Percentiles rank a stretch among this genome's conserved stretches.
Evolutionary conservation across 2,797 vertebrate species (phyloP).

Genomic region (Diglossa cyanea): DNA sequence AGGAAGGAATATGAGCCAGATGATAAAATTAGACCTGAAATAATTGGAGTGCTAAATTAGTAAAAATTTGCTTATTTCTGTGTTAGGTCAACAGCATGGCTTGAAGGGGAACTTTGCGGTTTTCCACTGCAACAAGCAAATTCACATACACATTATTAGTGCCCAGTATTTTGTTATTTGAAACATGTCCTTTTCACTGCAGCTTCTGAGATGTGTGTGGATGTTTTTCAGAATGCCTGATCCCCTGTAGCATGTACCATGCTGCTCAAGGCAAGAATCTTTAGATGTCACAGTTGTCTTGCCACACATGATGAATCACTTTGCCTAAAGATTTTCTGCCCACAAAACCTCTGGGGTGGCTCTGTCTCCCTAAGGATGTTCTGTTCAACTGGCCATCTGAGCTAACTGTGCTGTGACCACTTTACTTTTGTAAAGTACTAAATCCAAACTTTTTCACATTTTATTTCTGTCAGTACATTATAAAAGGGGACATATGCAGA

Average conservation of each 20-base stretch:
- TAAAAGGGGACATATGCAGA: not conserved
- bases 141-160: not conserved
- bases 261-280: conserved; percentile 58
- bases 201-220: not conserved
- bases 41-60: not conserved
- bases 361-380: conserved; percentile 17
- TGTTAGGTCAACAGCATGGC: not conserved
- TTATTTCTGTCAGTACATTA: not conserved
- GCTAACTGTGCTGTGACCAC: not conserved
- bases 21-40: not conserved
- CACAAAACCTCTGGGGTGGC: not conserved
- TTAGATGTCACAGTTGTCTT: conserved; percentile 57
- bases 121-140: not conserved
- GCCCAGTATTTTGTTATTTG: not conserved
- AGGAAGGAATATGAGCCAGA: not conserved
- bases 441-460: not conserved
- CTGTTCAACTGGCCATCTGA: conserved; percentile 28
- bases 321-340: conserved; percentile 50
- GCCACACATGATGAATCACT: conserved; percentile 60
- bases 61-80: not conserved
- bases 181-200: not conserved
- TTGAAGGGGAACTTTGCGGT: not conserved
- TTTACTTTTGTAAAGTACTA: not conserved
- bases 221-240: not conserved
- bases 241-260: not conserved